These are phyloP conservation scores for Microdon myrmicae DNA, from an alignment of 2,888 invertebrate species.

Conservation along the genomic window DNA sequence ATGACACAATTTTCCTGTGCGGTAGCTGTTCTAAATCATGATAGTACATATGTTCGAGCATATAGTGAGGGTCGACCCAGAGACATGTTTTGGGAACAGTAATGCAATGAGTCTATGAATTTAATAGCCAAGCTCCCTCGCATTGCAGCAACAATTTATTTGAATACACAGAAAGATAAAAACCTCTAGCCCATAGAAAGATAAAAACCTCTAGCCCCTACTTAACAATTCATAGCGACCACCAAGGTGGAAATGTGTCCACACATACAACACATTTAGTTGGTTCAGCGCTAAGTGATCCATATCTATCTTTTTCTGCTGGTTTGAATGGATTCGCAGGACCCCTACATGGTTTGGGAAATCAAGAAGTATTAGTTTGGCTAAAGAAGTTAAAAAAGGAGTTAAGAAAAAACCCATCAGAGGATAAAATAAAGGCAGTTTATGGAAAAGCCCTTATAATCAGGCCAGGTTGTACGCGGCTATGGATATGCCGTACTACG, in stretches of 20 bases:
- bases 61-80: conserved; percentile 73
- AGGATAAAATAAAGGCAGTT: conserved; percentile 90
- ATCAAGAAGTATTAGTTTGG: conserved; percentile 92
- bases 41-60: conserved; percentile 81
- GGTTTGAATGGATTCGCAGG: conserved; percentile 86
- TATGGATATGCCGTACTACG: conserved; percentile 87
- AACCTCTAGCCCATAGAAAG: not conserved
- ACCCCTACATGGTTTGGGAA: conserved; percentile 86
- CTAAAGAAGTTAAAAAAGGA: conserved; percentile 83
- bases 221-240: conserved; percentile 80
- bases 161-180: conserved; percentile 67
- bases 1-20: conserved; percentile 85
- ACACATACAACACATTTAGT: conserved; percentile 85
- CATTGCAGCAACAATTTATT: conserved; percentile 74
- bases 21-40: conserved; percentile 78
- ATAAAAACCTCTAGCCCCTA: conserved; percentile 71
- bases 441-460: conserved; percentile 82
- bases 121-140: conserved; percentile 83
- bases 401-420: conserved; percentile 82
- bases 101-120: conserved; percentile 84
- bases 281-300: conserved; percentile 83
- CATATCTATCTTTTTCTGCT: conserved; percentile 81
- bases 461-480: conserved; percentile 82
- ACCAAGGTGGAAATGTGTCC: conserved; percentile 87
- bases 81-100: conserved; percentile 76